Conservation (phyloP, 2,888 invertebrate genomes). For the Eutolmus rufibarbis region DNA sequence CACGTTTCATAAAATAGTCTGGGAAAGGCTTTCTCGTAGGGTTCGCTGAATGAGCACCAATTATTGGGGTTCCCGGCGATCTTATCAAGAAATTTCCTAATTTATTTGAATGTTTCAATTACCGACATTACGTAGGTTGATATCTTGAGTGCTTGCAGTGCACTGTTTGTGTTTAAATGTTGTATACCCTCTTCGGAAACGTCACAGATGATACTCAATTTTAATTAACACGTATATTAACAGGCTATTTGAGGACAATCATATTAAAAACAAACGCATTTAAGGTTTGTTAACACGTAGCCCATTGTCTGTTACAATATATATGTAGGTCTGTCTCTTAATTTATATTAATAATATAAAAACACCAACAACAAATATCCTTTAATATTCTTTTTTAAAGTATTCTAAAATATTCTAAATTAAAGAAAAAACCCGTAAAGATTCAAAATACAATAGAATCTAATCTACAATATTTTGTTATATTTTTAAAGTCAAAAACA, state of each 20-base stretch:
- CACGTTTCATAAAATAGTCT: not conserved
- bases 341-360: not conserved
- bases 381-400: not conserved
- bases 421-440: not conserved
- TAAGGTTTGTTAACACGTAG: not conserved
- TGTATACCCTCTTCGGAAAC: not conserved
- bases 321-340: not conserved
- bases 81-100: not conserved
- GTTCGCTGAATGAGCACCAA: not conserved
- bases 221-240: not conserved
- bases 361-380: not conserved
- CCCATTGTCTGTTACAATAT: not conserved
- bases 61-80: not conserved
- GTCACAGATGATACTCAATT: not conserved
- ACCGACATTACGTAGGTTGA: not conserved
- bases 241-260: not conserved
- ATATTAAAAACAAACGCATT: not conserved
- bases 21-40: not conserved
- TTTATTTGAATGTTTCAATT: not conserved
- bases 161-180: not conserved
- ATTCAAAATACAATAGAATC: too few species aligned
- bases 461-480: too few species aligned
- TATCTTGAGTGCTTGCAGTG: not conserved
- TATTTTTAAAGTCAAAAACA: too few species aligned
- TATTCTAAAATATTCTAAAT: not conserved